Base-by-base conservation (phyloP, 2,888 invertebrate species). In the Scaptomyza polygonia region DNA sequence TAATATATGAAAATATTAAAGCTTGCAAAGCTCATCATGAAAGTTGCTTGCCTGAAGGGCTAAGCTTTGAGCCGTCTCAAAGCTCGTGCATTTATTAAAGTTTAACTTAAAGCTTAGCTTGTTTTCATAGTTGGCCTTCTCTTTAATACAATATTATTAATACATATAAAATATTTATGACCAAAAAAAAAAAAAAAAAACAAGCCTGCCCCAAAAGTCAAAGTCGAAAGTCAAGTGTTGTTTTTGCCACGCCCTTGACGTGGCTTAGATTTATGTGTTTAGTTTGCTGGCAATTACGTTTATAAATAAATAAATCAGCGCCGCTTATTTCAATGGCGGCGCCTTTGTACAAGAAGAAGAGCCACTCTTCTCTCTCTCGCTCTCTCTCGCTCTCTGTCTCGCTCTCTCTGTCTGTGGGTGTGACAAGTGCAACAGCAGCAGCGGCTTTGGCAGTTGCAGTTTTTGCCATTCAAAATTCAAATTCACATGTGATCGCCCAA, bases 291-390 rank as follows among this genome's bases (percentile, higher is more conserved):
- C 75, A 81, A 81, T 79, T 79, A 81, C 58, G 77, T 70, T 84
- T 77, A 83, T 79, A 84, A 84, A 79, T 81, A 84, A 84, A 86
- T 84, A 86, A 86, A 86, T 83, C 84, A 86, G 67, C 59, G 72
- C 61, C n/a, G 67, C 57, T 25, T 40, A 16, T 34, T 36, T 51
- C 66, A 42, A 54, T 47, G 59, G 53, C 73, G 73, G 69, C 67
- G 55, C 61, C 77, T 77, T 77, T 74, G 74, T 75, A 42, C 44
- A 40, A 56, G 32, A 43, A 11, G 5, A n/a, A n/a, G 1, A n/a
- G n/a, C 30, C 30, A 11, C 30, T 11, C 12, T 11, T 30, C 30
- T 30, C 30, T 30, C 40, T 30, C 11, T 30, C 11, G 3, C 30
- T 30, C 11, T 11, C 30, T 30, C 11, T n/a, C 4, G 43, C 55